Base-by-base conservation (phyloP, 2,797 vertebrate species). In the Manis crassicaudata region DNA sequence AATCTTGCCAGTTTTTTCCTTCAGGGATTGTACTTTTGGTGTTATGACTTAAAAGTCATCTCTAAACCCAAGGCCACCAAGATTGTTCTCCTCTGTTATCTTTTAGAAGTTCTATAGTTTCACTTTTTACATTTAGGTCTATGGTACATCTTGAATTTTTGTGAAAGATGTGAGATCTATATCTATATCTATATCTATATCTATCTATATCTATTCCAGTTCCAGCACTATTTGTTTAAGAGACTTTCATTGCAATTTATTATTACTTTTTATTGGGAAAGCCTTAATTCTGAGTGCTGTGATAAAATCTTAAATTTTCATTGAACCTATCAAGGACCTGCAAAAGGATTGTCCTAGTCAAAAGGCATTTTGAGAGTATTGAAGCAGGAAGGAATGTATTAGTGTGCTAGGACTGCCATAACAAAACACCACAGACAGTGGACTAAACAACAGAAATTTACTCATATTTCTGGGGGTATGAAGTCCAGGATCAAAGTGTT, bases 81-180 rank as follows among this genome's bases (percentile, higher is more conserved):
- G 54, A 58, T 58, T 76, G 90, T 93, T 62, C 52, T 90, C 58
- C 43, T 68, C 1, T 14, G 5, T 72, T 65, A 18, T 58, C 40
- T 89, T 84, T 90, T 75, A 73, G 29, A 89, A 79, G 67, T 72
- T 56, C 58, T 77, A 37, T 37, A 80, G 37, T 25, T 93, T 90
- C 67, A 12, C 60, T 76, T 87, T 92, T 92, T 80, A 86, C 17
- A 20, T 80, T 81, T 80, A 76, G 37, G 50, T 80, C 43, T 82
- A 23, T 80, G 29, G 68, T 54, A 50, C 50, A 40, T 87, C 82
- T 82, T 67, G 29, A 75, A 50, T 76, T 68, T 82, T 65, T 62
- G 12, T 81, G n/a, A 93, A 87, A 68, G 29, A 3, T 54, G 6
- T 83, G 27, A 95, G 17, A 16, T 70, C 43, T 70, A 0, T 79